Evolutionary conservation across 53 echinoderm and acorn worm species (phyloP).

Genomic region (Henricia sp.): DNA sequence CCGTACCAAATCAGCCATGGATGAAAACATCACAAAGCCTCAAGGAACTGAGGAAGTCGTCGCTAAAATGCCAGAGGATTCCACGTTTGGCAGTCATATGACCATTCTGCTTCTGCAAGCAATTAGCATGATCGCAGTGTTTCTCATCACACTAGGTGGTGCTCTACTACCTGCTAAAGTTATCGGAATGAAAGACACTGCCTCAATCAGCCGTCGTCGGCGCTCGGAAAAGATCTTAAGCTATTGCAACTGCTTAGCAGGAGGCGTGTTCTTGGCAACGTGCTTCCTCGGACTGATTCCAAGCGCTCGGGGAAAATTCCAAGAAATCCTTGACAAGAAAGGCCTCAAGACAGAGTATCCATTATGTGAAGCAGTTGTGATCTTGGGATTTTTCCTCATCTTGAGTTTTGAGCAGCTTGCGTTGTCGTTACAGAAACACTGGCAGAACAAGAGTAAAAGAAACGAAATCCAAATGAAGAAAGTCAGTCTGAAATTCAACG

Average conservation of each 20-base stretch:
- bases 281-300: conserved; percentile 97
- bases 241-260: conserved; percentile 94
- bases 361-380: conserved; percentile 80
- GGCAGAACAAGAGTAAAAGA: conserved; percentile 11
- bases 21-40: neutral
- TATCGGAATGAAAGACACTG: conserved; percentile 43
- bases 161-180: conserved; percentile 87
- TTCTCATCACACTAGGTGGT: conserved; percentile 72
- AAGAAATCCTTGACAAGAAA: conserved; percentile 60
- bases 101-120: conserved; percentile 70
- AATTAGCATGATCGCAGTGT: conserved; percentile 70
- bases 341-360: conserved; percentile 70
- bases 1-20: neutral
- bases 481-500: conserved; percentile 4
- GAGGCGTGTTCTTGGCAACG: conserved; percentile 93
- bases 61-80: neutral
- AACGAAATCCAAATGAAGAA: conserved; percentile 62
- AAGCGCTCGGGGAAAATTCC: conserved; percentile 81
- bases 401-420: conserved; percentile 80
- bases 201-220: conserved; percentile 17
- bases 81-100: conserved; percentile 22
- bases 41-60: neutral
- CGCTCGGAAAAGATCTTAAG: conserved; percentile 79
- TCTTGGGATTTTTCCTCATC: conserved; percentile 94
- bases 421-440: conserved; percentile 62